phyloP scores from a whole-genome alignment of 2,113 vertebrate species.

The Hystrix brachyura region DNA sequence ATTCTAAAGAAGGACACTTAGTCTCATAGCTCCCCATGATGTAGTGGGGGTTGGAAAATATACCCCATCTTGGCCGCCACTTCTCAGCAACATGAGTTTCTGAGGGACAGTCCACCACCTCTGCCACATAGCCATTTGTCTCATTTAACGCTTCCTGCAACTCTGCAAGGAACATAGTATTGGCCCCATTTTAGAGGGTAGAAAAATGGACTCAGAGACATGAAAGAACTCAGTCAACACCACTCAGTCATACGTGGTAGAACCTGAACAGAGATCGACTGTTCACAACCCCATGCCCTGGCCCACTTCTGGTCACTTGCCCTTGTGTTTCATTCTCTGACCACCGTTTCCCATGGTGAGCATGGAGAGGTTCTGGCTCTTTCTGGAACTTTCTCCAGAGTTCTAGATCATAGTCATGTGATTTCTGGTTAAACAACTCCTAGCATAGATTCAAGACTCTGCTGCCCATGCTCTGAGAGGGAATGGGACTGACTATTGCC shows the following conservation, averaged over 20 bases:
- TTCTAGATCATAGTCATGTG: not conserved
- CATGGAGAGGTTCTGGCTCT: not conserved
- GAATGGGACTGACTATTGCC: not conserved
- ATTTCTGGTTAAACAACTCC: not conserved
- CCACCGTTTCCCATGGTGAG: not conserved
- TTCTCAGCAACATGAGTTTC: not conserved
- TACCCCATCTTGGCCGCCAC: no score
- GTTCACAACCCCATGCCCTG: no score
- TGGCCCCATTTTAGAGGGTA: not conserved
- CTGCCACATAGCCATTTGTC: no score
- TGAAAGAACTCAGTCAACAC: not conserved
- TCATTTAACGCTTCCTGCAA: not conserved
- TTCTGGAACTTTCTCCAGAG: not conserved
- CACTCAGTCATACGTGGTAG: rapidly evolving
- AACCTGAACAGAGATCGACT: not conserved
- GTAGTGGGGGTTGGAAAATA: not conserved
- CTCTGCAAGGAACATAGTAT: not conserved
- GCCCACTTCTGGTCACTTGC: not conserved
- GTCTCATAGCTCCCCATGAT: not conserved
- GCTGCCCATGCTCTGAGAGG: not conserved
- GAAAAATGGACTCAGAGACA: not conserved
- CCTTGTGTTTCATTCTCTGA: not conserved
- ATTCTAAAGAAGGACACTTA: not conserved
- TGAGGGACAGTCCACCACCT: not conserved
- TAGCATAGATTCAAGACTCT: not conserved